A percentile compares a stretch with the other conserved stretches of the same genome.
phyloP scores from a whole-genome alignment of 2,113 vertebrate genomes.

The Craseonycteris thonglongyai region DNA sequence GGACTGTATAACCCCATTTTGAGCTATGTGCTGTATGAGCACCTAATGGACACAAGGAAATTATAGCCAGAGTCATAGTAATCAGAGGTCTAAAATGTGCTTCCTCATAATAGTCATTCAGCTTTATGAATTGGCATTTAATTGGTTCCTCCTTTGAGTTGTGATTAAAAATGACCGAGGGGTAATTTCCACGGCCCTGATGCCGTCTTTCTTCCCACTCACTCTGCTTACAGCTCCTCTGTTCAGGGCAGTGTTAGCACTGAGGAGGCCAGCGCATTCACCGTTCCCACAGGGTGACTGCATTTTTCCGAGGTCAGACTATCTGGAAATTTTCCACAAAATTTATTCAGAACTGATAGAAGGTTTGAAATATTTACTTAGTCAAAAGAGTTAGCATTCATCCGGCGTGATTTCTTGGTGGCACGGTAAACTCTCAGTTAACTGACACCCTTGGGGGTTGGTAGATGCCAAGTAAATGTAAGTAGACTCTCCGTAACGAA shows the following conservation, averaged over 20 bases:
- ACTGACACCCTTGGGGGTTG: no score
- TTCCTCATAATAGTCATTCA: not conserved
- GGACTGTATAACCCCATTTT: not conserved
- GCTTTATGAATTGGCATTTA: not conserved
- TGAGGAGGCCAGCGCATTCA: not conserved
- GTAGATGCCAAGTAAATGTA: no score
- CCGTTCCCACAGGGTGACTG: not conserved
- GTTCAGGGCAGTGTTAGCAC: not conserved
- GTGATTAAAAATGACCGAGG: not conserved
- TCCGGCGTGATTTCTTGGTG: not conserved
- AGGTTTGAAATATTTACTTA: not conserved
- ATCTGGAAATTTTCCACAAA: not conserved
- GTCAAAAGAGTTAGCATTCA: not conserved
- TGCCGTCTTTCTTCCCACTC: no score
- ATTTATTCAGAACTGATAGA: not conserved
- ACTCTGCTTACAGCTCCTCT: not conserved
- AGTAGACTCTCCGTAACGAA: no score
- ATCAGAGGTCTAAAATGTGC: not conserved
- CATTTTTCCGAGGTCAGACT: not conserved
- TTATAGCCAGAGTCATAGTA: not conserved
- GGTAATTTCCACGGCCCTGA: not conserved
- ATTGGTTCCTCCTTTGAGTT: not conserved
- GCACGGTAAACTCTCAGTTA: no score
- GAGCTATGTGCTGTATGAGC: accelerated
- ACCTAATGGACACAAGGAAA: not conserved